Evolutionary conservation across 2,797 vertebrate genomes (phyloP), one percentile per base, ranked within the genome.

Genomic region (Darevskia nairensis): DNA sequence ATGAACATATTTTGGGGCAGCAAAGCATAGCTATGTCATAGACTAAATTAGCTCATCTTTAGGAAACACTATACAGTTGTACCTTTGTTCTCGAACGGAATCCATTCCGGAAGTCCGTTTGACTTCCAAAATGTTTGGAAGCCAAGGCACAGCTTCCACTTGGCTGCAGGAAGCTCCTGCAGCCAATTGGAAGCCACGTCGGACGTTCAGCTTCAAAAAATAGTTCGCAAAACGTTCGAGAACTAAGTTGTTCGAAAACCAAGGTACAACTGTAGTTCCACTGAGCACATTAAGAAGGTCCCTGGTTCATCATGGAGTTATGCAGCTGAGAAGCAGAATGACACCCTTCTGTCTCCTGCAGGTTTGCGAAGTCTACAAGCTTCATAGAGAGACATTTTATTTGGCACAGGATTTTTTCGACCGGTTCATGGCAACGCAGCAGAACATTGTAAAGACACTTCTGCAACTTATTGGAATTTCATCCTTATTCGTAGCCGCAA

Each of bases 391-490:
- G 96, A 98, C 98, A 0, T 99, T 99, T 94, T 98, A 99, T 96
- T 96, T 99, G 91, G 98, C 98, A 35, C 99, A 99, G 95, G 98
- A 99, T 94, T 99, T 98, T 96, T 99, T 99, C 55, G 99, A 99
- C 94, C 98, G 99, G 17, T 99, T 99, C 96, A 99, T 99, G 98
- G 98, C 98, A 71, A 99, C 98, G 0, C 98, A 99, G 93, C 97
- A 97, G 59, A 97, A 99, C 21, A 95, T 99, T 74, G 96, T 98
- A 81, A 99, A 99, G 94, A 98, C 98, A 0, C 97, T 98, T 17
- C 94, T 99, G 92, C 99, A 99, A 94, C 98, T 99, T 89, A 98
- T 99, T 61, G 99, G 99, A 82, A 98, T 99, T 91, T 97, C 98
- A 6, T 98, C 98, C 92, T 97, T 99, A 86, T 99, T 99, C 94